Base-by-base conservation (phyloP, 1,140 invertebrate species). In the Plutomurus gul region DNA sequence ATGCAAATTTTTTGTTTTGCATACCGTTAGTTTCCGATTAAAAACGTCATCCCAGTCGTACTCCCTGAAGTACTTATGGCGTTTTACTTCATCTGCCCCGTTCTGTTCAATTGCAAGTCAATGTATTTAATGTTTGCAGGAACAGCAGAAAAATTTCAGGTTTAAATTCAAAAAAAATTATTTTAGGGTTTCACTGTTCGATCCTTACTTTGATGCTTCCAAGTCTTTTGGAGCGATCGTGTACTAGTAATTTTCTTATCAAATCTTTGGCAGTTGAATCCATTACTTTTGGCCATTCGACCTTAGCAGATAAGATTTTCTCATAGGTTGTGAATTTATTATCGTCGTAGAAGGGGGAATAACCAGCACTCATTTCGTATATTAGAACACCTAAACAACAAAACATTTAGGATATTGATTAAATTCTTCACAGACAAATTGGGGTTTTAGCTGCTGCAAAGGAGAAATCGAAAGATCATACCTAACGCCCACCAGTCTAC, bases 401-500 rank as follows among this genome's bases (percentile, higher is more conserved):
- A 10, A 13, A 40, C 7, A 72, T 20, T 4, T 4, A 6, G 25
- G 13, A 8, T 22, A 16, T 4, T 40, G 13, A 72, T 33, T 0
- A 8, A 70, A 70, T 36, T 30, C 18, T 70, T 2, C 4, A 70
- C 27, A 16, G 25, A 13, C 18, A 1, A 33, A 65, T 5, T 65
- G 2, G 2, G 8, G 3, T 27, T 43, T 43, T n/a, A 27, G 27
- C n/a, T 36, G 11, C 25, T 65, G 56, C 25, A 13, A 3, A 70
- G 5, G 37, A 37, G 40, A 4, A 25, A 3, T 22, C 16, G 4
- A 20, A 18, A 22, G 39, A 72, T 65, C 11, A 39, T 85, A 93
- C 93, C 96, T 84, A 99, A 88, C 11, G 96, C 96, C 97, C 97
- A 99, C 95, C 96, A 99, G 85, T 99, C 97, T 0, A 99, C 97